Base-by-base conservation (phyloP, 2,797 vertebrate genomes). In the Alauda arvensis region DNA sequence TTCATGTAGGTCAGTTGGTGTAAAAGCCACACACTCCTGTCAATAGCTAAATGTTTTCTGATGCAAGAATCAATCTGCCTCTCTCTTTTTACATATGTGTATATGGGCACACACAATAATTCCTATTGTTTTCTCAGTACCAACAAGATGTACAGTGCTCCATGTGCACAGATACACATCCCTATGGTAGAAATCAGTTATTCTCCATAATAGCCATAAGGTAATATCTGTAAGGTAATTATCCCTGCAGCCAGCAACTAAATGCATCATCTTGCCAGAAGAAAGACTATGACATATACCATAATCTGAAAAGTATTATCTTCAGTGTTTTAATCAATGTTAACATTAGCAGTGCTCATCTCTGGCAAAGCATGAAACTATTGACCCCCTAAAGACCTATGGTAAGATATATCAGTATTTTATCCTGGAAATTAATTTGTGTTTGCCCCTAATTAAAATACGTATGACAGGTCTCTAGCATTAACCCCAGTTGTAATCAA, bases 371-470 rank as follows among this genome's bases (percentile, higher is more conserved):
- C 55, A 72, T 31, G 79, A 67, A 91, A 85, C 76, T 85, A 87
- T 80, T 67, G 77, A 92, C 91, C 94, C 77, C 25, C 70, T 82
- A 48, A 63, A 86, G 84, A 79, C 91, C 78, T 72, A 6, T 24
- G 49, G 70, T 93, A 93, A 92, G 77, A 83, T 51, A 59, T 46
- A 72, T 87, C 65, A 77, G 79, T 82, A 88, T 94, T 95, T 95
- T 94, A 95, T 72, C 85, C 70, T 39, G 24, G 42, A 96, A 94
- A 96, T 95, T 94, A 93, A 97, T 96, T 96, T 96, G 81, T 74
- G 63, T 89, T 94, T 95, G 84, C 89, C 87, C 74, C 89, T 95
- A 96, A 97, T 97, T 97, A 96, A 97, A 96, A 96, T 89, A 89
- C 8, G 13, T 57, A 52, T 81, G 85, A 69, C 81, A 76, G 57